A percentile compares a stretch with the other conserved stretches of the same genome.
phyloP scores from a whole-genome alignment of 2,113 vertebrate species.

The Psittacula cyanocephala region DNA sequence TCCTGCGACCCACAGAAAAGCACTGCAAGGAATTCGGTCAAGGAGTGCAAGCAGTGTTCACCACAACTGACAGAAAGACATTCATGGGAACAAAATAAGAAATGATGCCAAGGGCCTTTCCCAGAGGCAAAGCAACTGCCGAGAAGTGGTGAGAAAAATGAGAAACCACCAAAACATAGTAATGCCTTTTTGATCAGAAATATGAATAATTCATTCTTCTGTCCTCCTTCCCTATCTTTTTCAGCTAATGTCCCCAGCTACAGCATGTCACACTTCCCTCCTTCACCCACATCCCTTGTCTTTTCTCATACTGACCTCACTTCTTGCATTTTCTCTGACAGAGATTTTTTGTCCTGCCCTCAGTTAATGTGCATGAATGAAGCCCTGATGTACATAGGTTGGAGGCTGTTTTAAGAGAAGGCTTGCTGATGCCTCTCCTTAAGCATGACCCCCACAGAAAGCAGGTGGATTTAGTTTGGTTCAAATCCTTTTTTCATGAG shows the following conservation, averaged over 20 bases:
- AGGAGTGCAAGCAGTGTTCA: background rate
- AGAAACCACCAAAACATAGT: background rate
- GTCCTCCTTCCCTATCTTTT: background rate
- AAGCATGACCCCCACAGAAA: background rate
- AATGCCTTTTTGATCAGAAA: background rate
- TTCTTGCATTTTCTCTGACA: background rate
- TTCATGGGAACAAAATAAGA: background rate
- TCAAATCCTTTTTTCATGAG: background rate
- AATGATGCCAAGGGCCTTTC: background rate
- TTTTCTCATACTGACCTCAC: background rate
- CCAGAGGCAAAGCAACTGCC: background rate
- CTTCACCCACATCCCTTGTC: background rate
- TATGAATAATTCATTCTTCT: background rate
- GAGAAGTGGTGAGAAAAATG: background rate
- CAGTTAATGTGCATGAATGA: background rate
- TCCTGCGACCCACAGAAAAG: background rate
- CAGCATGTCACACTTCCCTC: background rate
- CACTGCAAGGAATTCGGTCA: background rate
- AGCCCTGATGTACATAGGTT: background rate
- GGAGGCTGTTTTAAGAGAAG: background rate
- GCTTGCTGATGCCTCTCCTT: background rate
- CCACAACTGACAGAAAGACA: slow-evolving; percentile 2
- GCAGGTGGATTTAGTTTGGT: background rate
- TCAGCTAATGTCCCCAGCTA: background rate
- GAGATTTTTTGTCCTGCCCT: background rate